Percentiles rank a stretch among this genome's conserved stretches.
Conservation (phyloP, 2,797 vertebrate species). For the Falco biarmicus region DNA sequence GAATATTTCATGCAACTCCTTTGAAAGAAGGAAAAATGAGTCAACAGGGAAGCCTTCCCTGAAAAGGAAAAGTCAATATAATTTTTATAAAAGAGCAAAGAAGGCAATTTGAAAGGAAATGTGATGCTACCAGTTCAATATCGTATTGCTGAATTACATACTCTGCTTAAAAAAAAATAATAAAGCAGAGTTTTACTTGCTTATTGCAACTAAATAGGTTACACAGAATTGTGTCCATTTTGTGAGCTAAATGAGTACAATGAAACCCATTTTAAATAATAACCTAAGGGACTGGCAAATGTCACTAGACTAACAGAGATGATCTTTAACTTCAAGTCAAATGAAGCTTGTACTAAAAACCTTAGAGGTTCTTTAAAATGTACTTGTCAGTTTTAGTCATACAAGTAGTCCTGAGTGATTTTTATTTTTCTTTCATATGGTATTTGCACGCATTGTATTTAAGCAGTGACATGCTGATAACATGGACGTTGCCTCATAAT, state of each 20-base stretch:
- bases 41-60: background rate
- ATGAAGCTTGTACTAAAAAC: background rate
- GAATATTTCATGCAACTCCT: background rate
- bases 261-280: background rate
- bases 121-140: background rate
- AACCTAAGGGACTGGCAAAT: constrained; percentile 6
- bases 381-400: background rate
- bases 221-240: background rate
- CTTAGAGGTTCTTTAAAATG: background rate
- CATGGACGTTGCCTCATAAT: background rate
- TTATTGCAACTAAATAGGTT: background rate
- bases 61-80: background rate
- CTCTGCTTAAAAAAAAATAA: background rate
- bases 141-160: background rate
- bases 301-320: background rate
- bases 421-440: background rate
- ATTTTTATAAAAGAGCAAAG: background rate
- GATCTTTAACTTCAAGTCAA: background rate
- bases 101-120: background rate
- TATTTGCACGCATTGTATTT: background rate
- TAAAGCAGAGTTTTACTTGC: background rate
- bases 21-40: background rate
- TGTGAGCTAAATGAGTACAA: background rate
- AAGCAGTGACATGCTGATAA: background rate
- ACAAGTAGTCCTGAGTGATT: background rate